A percentile compares a stretch with the other conserved stretches of the same genome.
Evolutionary conservation across 2,113 vertebrate genomes (phyloP).

Genomic region (Dunckerocampus dactyliophorus): DNA sequence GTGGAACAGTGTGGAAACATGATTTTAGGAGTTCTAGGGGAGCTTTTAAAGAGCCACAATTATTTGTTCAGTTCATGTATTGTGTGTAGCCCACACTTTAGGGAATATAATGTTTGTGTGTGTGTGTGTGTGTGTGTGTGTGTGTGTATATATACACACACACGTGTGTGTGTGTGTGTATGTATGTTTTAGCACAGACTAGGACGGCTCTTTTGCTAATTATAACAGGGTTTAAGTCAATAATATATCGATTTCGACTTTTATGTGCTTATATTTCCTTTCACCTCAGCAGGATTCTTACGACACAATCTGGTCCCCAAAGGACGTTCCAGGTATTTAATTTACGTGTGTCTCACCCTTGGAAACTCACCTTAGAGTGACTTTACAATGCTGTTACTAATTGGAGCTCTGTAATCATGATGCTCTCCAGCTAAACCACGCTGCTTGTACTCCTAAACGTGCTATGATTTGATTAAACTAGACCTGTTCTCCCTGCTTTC

Average conservation of each 20-base stretch:
- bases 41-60: conserved; percentile 40
- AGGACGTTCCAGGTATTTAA: conserved; percentile 9
- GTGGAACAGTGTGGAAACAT: conserved; percentile 41
- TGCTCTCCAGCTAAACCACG: conserved; percentile 29
- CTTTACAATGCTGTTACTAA: conserved; percentile 33
- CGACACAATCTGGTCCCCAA: neutral
- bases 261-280: neutral
- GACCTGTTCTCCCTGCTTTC: conserved; percentile 33
- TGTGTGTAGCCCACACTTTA: conserved; percentile 26
- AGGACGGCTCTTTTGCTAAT: conserved; percentile 6
- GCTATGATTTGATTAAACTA: conserved; percentile 43
- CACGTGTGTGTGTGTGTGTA: conserved; percentile 5
- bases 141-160: too few species aligned
- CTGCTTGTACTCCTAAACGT: conserved; percentile 43
- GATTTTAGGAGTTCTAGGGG: conserved; percentile 38
- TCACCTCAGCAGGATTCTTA: conserved; percentile 7
- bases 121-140: neutral
- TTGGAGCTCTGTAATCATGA: conserved; percentile 32
- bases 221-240: neutral
- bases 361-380: conserved; percentile 29
- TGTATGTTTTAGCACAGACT: conserved; percentile 3
- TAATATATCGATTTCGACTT: neutral
- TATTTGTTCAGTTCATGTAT: conserved; percentile 41
- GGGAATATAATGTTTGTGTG: conserved; percentile 21
- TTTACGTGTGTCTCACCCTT: conserved; percentile 5